phyloP scores from a whole-genome alignment of 2,888 invertebrate genomes.

The Acanthosoma haemorrhoidale region DNA sequence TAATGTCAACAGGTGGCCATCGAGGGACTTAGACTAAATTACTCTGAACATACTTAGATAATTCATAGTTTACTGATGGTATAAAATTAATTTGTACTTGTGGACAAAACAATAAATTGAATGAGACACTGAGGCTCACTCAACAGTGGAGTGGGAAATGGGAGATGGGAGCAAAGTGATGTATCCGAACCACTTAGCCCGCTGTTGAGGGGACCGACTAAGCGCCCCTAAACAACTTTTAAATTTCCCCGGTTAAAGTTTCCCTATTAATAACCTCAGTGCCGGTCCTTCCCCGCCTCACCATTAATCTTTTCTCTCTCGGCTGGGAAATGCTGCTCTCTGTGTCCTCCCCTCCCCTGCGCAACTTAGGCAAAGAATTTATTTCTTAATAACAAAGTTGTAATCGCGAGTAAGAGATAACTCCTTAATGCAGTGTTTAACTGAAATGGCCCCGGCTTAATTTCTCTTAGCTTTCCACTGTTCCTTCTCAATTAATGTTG shows the following conservation, averaged over 20 bases:
- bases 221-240: slow-evolving; percentile 32
- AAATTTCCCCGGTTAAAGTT: slow-evolving; percentile 35
- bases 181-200: slow-evolving; percentile 16
- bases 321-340: neutral
- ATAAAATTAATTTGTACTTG: no score
- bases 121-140: neutral
- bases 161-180: neutral
- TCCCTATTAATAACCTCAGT: slow-evolving; percentile 34
- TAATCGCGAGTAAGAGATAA: slow-evolving; percentile 15
- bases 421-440: slow-evolving; percentile 4
- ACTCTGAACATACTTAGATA: no score
- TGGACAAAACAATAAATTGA: neutral
- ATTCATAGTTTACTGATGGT: no score
- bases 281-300: neutral
- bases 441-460: neutral
- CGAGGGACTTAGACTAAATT: no score
- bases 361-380: slow-evolving; percentile 14
- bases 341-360: neutral
- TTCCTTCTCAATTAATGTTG: slow-evolving; percentile 7
- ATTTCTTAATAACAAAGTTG: slow-evolving; percentile 24
- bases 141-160: neutral
- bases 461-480: neutral
- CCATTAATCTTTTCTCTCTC: slow-evolving; percentile 5
- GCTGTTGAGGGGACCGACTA: neutral
- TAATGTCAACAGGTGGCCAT: no score